A percentile compares a stretch with the other conserved stretches of the same genome.
Evolutionary conservation across 2,888 invertebrate species (phyloP).

Genomic region (Nipponacmea schrenckii): DNA sequence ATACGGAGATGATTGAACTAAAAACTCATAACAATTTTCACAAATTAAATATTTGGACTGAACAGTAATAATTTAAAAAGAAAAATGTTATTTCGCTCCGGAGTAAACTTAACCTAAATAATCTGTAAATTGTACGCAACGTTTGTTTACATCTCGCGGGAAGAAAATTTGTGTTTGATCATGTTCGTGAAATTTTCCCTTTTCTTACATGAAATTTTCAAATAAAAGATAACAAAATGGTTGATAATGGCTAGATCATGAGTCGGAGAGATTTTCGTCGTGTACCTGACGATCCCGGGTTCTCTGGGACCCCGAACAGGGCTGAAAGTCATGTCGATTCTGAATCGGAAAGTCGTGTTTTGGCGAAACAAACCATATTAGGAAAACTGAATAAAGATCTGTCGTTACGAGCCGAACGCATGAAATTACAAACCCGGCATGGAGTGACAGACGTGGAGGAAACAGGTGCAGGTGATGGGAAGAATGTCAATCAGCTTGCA

Average conservation of each 20-base stretch:
- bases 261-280: conserved; percentile 15
- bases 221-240: too few species aligned
- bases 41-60: too few species aligned
- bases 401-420: conserved; percentile 45
- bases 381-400: conserved; percentile 39
- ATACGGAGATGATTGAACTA: too few species aligned
- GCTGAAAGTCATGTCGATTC: conserved; percentile 1
- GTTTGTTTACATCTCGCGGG: too few species aligned
- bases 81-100: too few species aligned
- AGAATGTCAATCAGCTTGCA: background rate
- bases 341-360: background rate
- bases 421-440: conserved; percentile 38
- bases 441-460: background rate
- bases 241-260: conserved; percentile 3
- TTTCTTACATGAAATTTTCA: too few species aligned
- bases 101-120: too few species aligned
- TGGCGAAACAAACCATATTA: conserved; percentile 27
- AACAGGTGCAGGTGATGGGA: background rate
- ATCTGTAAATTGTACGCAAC: too few species aligned
- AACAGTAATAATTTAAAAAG: too few species aligned
- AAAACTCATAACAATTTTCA: too few species aligned
- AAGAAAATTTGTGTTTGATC: too few species aligned
- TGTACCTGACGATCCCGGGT: background rate
- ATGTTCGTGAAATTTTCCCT: too few species aligned
- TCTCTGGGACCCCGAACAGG: conserved; percentile 6